phyloP scores from a whole-genome alignment of 2,888 invertebrate genomes.

The Pammene aurita region DNA sequence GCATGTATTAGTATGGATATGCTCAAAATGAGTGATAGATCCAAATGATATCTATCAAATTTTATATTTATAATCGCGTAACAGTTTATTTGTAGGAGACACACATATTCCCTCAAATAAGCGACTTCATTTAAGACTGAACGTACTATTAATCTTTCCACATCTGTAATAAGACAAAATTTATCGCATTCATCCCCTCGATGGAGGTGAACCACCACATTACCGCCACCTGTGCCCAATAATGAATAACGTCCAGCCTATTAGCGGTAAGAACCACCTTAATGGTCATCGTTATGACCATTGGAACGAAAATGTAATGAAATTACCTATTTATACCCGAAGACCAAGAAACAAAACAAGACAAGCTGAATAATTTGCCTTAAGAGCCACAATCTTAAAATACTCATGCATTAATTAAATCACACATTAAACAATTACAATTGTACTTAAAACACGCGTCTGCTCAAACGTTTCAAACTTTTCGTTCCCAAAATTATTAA shows the following conservation, averaged over 20 bases:
- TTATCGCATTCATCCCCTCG: conserved; percentile 7
- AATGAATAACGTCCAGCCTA: conserved; percentile 21
- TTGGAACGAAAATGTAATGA: background rate
- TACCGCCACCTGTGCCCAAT: conserved; percentile 23
- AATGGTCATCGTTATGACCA: conserved; percentile 14
- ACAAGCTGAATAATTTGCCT: too few relatives aligned
- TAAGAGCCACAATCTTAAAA: background rate
- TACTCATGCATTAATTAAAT: background rate
- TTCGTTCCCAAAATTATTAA: conserved; percentile 14
- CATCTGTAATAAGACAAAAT: conserved; percentile 1
- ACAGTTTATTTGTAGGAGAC: too few relatives aligned
- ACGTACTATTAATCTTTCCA: conserved; percentile 6
- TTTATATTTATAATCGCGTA: too few relatives aligned
- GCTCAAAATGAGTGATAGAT: too few relatives aligned
- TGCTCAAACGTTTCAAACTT: background rate
- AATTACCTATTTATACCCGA: background rate
- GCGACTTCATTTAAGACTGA: background rate
- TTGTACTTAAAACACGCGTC: conserved; percentile 7
- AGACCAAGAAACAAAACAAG: too few relatives aligned
- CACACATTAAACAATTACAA: background rate
- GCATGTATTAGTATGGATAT: too few relatives aligned
- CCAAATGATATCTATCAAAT: too few relatives aligned
- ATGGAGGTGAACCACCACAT: background rate
- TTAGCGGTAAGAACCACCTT: conserved; percentile 17
- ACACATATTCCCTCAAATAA: background rate